Evolutionary conservation across 1,140 invertebrate species (phyloP).

Genomic region (Atta colombica): DNA sequence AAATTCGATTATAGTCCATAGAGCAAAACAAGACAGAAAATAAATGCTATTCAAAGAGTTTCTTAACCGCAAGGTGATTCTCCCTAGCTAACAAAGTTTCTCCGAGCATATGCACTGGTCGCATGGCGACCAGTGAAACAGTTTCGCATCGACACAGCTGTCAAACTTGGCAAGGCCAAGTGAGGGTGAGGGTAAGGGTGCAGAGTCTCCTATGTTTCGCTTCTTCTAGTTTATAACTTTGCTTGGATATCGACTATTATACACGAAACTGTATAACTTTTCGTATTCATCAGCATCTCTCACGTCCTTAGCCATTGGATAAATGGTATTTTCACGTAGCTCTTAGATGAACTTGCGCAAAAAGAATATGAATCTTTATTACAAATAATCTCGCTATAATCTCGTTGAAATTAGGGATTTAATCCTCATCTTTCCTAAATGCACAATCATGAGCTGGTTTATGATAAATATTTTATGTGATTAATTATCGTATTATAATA

Average conservation of each 20-base stretch:
- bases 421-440: neutral
- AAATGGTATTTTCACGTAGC: conserved; percentile 11
- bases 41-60: conserved; percentile 9
- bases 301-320: neutral
- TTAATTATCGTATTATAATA: neutral
- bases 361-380: neutral
- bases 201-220: neutral
- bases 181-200: neutral
- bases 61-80: conserved; percentile 20
- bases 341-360: neutral
- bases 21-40: neutral
- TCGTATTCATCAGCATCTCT: conserved; percentile 2
- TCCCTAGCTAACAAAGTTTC: conserved; percentile 2
- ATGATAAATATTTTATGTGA: neutral
- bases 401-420: neutral
- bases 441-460: neutral
- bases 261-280: neutral
- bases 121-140: neutral
- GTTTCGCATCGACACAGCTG: conserved; percentile 12
- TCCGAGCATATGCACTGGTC: neutral
- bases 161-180: conserved; percentile 26
- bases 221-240: neutral
- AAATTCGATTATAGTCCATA: neutral
- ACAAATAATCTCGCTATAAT: conserved; percentile 24
- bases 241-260: conserved; percentile 6